phyloP scores from a whole-genome alignment of 2,113 vertebrate genomes.

The Haliaeetus leucogaster region DNA sequence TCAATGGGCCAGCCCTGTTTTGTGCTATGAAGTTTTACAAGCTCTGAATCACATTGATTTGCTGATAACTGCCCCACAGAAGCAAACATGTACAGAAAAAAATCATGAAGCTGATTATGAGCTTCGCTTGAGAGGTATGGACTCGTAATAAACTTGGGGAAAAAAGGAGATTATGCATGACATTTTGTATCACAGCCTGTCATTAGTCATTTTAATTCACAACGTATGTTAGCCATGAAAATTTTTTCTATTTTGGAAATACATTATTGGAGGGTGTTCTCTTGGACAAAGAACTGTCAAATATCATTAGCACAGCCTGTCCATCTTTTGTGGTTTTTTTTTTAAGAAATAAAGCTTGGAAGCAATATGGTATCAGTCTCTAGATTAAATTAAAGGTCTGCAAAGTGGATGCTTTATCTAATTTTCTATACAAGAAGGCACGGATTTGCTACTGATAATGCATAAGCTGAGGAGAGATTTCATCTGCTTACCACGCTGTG shows the following conservation, averaged over 20 bases:
- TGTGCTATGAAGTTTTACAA: not conserved
- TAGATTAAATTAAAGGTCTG: not conserved
- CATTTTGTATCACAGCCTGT: not conserved
- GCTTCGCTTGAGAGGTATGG: not conserved
- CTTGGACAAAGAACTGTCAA: slow-evolving; percentile 11
- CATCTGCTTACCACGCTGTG: not conserved
- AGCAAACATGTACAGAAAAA: not conserved
- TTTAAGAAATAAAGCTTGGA: not conserved
- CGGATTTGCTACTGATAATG: not conserved
- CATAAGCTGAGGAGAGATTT: not conserved
- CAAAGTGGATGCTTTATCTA: not conserved
- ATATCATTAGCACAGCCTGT: not conserved
- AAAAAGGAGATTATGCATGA: not conserved
- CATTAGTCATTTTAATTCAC: not conserved
- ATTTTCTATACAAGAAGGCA: not conserved
- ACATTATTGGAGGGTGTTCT: not conserved
- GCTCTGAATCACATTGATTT: not conserved
- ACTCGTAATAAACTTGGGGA: not conserved
- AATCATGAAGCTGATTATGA: not conserved
- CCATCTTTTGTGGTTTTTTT: not conserved
- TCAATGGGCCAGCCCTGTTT: not conserved
- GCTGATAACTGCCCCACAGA: not conserved
- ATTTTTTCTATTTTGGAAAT: not conserved
- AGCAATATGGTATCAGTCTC: not conserved
- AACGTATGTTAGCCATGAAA: not conserved